Evolutionary conservation across 2,888 invertebrate genomes (phyloP), one percentile per base, ranked within the genome.

Genomic region (Amiota minor): DNA sequence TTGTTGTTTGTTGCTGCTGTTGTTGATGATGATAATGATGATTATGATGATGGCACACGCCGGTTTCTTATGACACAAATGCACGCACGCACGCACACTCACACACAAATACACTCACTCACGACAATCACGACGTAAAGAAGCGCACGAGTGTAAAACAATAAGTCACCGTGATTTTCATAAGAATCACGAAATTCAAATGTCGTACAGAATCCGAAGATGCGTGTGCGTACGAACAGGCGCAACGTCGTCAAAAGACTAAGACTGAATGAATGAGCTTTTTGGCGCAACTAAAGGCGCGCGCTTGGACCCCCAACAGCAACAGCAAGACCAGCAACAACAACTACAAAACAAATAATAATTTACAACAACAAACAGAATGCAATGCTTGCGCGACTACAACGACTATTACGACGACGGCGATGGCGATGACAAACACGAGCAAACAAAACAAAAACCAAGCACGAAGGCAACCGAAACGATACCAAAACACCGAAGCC

Each of bases 201-300:
- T 62, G 45, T 14, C 75, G 74, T 67, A 76, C 79, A 79, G 82
- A 78, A 35, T 73, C 71, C 70, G 71, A 59, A 78, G 78, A 79
- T 80, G 80, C 83, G 84, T 81, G 81, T 81, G 80, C 84, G 85
- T 86, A 85, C 88, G 87, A 82, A 86, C 87, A 85, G 85, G 85
- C 88, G 85, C 86, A 88, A 86, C 85, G 87, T 87, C 85, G 88
- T 87, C 84, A 84, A 88, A 83, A 86, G 88, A 88, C 88, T 88
- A 88, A 88, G 2, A 73, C 53, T 81, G 82, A 83, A 85, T 35
- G 35, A 35, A 35, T 35, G 35, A 35, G 35, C 35, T 6, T 35
- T 35, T 35, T 35, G 35, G 35, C 85, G 86, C 85, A 86, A 85
- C 84, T 83, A 79, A 81, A 80, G 82, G 84, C 85, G 86, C 85